phyloP scores from a whole-genome alignment of 2,113 vertebrate genomes.

The Sarotherodon lohbergeri region DNA sequence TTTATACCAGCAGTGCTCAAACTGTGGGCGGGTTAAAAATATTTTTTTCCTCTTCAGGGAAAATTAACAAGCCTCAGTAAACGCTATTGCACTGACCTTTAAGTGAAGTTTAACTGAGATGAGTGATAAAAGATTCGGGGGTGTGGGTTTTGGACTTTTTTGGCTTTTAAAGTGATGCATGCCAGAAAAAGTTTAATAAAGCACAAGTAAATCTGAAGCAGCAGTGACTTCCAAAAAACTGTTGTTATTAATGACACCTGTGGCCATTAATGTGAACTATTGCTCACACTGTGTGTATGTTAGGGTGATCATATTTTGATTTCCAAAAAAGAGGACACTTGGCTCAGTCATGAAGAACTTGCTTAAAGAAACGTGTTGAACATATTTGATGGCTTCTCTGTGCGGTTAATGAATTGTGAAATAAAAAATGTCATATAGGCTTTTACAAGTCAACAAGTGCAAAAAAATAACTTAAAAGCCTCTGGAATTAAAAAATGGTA shows the following conservation, averaged over 20 bases:
- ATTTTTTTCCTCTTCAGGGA: background rate
- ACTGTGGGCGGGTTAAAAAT: background rate
- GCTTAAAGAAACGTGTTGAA: too few relatives aligned
- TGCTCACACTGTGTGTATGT: background rate
- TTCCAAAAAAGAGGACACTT: too few relatives aligned
- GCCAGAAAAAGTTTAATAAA: background rate
- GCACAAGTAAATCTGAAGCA: background rate
- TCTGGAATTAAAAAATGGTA: too few relatives aligned
- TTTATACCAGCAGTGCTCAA: background rate
- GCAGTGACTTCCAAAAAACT: background rate
- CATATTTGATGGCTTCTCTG: too few relatives aligned
- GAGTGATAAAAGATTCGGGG: background rate
- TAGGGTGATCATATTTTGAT: too few relatives aligned
- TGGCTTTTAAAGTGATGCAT: background rate
- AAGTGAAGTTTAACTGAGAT: background rate
- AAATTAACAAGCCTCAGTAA: background rate
- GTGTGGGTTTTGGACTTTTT: background rate
- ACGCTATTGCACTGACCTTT: background rate
- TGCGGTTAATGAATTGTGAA: too few relatives aligned
- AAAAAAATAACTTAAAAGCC: too few relatives aligned
- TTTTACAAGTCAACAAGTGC: too few relatives aligned
- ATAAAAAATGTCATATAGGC: too few relatives aligned
- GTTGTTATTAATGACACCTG: background rate
- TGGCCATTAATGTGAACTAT: background rate
- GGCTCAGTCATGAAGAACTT: too few relatives aligned